Percentiles rank a stretch among this genome's conserved stretches.
Evolutionary conservation across 2,113 vertebrate genomes (phyloP).

Genomic region (Pitta sordida): DNA sequence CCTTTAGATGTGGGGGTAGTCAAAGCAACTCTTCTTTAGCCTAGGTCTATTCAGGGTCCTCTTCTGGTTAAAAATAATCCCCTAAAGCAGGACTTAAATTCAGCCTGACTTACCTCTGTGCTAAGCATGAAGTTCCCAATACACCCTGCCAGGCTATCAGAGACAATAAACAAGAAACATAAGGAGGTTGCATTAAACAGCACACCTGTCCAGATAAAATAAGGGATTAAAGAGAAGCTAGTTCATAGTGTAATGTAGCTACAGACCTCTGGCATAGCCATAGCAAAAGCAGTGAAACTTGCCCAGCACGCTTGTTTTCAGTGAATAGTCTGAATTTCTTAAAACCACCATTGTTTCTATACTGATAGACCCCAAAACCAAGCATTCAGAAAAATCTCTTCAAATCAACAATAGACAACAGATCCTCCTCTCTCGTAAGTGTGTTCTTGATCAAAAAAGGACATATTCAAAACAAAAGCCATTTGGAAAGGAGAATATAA

Average conservation of each 20-base stretch:
- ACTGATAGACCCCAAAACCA: neutral
- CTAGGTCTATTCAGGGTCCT: neutral
- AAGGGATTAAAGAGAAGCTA: conserved; percentile 1
- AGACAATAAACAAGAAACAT: neutral
- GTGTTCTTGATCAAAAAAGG: neutral
- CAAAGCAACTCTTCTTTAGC: neutral
- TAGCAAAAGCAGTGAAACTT: neutral
- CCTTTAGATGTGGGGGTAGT: neutral
- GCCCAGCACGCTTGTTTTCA: neutral
- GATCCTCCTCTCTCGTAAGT: neutral
- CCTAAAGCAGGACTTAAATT: neutral
- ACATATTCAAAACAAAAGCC: neutral
- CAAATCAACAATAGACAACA: neutral
- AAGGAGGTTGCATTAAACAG: neutral
- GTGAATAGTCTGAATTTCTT: neutral
- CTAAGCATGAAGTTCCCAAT: neutral
- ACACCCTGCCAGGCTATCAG: neutral
- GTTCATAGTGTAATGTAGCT: neutral
- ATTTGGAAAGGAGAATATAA: neutral
- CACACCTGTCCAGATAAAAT: neutral
- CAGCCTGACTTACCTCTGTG: neutral
- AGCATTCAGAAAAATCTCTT: neutral
- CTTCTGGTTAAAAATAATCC: neutral
- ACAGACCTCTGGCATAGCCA: neutral
- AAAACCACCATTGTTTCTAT: neutral